These are phyloP conservation scores for Agrotis clavis DNA, from an alignment of 2,888 invertebrate genomes.

Conservation along the genomic window DNA sequence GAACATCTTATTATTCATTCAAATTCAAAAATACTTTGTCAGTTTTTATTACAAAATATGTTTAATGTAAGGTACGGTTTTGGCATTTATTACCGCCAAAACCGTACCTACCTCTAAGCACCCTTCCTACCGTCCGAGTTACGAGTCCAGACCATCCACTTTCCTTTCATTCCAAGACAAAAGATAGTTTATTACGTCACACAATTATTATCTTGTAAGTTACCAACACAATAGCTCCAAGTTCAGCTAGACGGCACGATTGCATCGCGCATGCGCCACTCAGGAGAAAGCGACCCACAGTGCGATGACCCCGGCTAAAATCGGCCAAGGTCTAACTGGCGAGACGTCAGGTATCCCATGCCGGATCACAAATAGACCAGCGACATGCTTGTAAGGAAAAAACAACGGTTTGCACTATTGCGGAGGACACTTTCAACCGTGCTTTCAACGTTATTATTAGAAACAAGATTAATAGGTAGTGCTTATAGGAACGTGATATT, in stretches of 20 bases:
- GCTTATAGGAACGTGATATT: conserved; percentile 4
- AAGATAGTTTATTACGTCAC: conserved; percentile 53
- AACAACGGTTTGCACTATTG: conserved; percentile 10
- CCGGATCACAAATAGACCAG: conserved; percentile 57
- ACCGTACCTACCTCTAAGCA: not conserved
- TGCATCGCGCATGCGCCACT: conserved; percentile 78
- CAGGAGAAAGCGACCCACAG: conserved; percentile 86
- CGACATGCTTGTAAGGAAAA: conserved; percentile 37
- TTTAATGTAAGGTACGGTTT: not conserved
- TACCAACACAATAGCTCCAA: conserved; percentile 64
- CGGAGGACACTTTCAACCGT: conserved; percentile 16
- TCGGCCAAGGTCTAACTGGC: conserved; percentile 86
- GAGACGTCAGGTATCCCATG: conserved; percentile 71
- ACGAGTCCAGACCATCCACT: conserved; percentile 7
- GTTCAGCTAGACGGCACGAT: conserved; percentile 69
- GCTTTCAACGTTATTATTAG: conserved; percentile 13
- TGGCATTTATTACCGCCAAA: not conserved
- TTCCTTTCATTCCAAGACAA: conserved; percentile 36
- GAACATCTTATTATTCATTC: not conserved
- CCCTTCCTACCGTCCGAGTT: too few relatives aligned
- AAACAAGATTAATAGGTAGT: conserved; percentile 11
- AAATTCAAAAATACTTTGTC: not conserved
- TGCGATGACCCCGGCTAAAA: conserved; percentile 83
- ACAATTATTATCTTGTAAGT: conserved; percentile 57
- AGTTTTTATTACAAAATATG: too few relatives aligned